phyloP scores from a whole-genome alignment of 2,888 invertebrate genomes.

The Bruchidius siliquastri region DNA sequence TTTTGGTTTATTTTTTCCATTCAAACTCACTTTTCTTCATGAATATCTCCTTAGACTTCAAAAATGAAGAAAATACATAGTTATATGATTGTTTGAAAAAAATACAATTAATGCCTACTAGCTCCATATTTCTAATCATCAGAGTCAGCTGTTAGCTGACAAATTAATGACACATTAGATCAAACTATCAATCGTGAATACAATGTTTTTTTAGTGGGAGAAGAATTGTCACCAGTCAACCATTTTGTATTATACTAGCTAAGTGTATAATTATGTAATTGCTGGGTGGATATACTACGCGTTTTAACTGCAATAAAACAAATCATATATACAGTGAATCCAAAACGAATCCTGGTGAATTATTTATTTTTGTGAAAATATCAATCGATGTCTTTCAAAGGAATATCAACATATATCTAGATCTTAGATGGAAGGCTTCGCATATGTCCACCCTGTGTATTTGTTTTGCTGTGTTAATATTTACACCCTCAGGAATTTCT shows the following conservation, averaged over 20 bases:
- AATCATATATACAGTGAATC: background rate
- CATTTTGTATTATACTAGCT: conserved; percentile 36
- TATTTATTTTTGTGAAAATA: background rate
- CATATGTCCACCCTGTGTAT: conserved; percentile 6
- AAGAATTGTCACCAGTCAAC: background rate
- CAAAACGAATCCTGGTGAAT: background rate
- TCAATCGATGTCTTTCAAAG: background rate
- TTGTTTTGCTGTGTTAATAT: conserved; percentile 26
- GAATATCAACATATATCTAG: background rate
- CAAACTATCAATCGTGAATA: conserved; percentile 15
- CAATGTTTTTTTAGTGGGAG: conserved; percentile 25
- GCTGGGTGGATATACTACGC: background rate
- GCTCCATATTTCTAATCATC: background rate
- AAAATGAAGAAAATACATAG: background rate
- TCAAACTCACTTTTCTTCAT: no score
- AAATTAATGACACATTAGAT: background rate
- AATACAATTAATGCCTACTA: background rate
- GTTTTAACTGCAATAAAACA: background rate
- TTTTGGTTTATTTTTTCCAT: no score
- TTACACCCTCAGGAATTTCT: background rate
- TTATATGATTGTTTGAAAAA: background rate
- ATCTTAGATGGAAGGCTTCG: background rate
- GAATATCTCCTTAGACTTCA: no score
- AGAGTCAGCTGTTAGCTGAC: background rate
- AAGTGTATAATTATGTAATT: conserved; percentile 32